Percentiles rank a stretch among this genome's conserved stretches.
Conservation (phyloP, 2,797 vertebrate species). For the Anguilla obscura region DNA sequence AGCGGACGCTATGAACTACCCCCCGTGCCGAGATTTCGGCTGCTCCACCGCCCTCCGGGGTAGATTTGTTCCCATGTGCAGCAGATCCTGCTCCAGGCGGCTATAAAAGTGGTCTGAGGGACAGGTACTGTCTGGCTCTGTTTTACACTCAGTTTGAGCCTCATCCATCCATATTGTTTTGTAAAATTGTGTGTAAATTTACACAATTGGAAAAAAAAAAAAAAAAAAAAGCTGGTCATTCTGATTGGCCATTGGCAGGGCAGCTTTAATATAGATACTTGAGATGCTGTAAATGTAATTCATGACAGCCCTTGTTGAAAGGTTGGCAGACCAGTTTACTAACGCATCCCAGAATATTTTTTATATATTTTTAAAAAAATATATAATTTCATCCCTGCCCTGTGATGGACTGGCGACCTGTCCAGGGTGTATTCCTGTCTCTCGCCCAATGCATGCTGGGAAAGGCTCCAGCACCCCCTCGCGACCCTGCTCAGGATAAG, state of each 20-base stretch:
- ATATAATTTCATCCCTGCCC: not conserved
- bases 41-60: not conserved
- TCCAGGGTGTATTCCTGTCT: too few species aligned
- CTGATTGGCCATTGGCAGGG: not conserved
- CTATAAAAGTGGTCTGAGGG: not conserved
- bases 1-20: not conserved
- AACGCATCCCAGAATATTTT: not conserved
- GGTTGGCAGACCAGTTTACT: not conserved
- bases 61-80: not conserved
- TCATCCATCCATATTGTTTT: too few species aligned
- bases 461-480: too few species aligned
- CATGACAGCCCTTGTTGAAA: not conserved
- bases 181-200: too few species aligned
- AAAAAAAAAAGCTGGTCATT: not conserved
- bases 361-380: too few species aligned
- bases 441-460: too few species aligned
- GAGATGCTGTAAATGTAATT: constrained; percentile 1
- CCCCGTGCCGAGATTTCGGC: not conserved
- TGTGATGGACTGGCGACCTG: too few species aligned
- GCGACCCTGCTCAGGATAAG: too few species aligned
- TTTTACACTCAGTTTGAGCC: too few species aligned
- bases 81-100: not conserved
- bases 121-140: not conserved
- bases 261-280: not conserved
- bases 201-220: too few species aligned